Percentiles rank a stretch among this genome's conserved stretches.
Conservation (phyloP, 1,140 invertebrate genomes). For the Brachionus manjavacas region DNA sequence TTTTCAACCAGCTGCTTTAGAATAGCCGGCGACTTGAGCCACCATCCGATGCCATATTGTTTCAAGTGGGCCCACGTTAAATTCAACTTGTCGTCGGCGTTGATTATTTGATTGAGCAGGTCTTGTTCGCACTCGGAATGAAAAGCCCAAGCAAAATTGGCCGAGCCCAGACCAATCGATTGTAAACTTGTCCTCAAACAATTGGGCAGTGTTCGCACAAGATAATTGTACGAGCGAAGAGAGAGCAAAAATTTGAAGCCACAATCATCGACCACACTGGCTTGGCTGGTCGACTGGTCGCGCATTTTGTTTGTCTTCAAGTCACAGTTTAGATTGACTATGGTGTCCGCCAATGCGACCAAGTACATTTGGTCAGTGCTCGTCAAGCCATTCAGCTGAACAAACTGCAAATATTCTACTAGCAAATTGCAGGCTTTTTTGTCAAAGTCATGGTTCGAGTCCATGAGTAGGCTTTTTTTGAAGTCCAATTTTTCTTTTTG, state of each 20-base stretch:
- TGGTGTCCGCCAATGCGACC: constrained; percentile 90
- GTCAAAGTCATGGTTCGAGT: constrained; percentile 52
- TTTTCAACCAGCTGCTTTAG: constrained; percentile 83
- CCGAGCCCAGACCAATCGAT: constrained; percentile 79
- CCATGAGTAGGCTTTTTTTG: constrained; percentile 25
- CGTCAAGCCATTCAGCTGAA: constrained; percentile 88
- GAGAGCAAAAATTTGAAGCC: constrained; percentile 89
- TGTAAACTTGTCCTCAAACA: constrained; percentile 79
- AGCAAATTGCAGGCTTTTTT: constrained; percentile 60
- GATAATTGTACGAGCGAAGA: constrained; percentile 94
- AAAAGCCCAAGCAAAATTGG: constrained; percentile 96
- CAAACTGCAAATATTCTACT: constrained; percentile 84
- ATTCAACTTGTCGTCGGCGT: not conserved
- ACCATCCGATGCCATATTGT: constrained; percentile 91
- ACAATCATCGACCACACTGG: constrained; percentile 80
- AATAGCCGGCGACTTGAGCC: constrained; percentile 79
- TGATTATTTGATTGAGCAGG: constrained; percentile 70
- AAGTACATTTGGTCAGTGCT: constrained; percentile 99
- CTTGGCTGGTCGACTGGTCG: not conserved
- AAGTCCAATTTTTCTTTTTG: constrained; percentile 59
- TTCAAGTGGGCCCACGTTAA: constrained; percentile 80
- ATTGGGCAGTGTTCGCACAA: constrained; percentile 81
- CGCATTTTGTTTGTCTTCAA: constrained; percentile 44
- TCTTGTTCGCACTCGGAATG: constrained; percentile 97
- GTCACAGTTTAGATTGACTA: constrained; percentile 64